Evolutionary conservation across 2,888 invertebrate species (phyloP).

Genomic region (Sceliomorpha sp.): DNA sequence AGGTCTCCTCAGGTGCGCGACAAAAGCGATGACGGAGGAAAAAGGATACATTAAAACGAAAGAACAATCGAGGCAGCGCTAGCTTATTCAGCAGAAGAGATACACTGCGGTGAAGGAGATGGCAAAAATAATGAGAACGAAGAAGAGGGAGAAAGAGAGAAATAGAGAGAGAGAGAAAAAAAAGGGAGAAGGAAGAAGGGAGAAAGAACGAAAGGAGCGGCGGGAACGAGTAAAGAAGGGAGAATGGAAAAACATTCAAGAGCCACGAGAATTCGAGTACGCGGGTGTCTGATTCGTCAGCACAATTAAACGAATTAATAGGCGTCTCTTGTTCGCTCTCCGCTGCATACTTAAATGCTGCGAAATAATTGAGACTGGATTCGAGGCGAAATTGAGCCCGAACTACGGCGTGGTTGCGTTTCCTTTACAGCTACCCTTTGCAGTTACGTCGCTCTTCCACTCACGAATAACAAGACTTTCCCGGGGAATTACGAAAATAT

Average conservation of each 20-base stretch:
- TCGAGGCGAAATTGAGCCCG: not conserved
- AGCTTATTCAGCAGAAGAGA: slow-evolving; percentile 22
- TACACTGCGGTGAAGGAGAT: slow-evolving; percentile 11
- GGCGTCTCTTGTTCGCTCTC: slow-evolving; percentile 56
- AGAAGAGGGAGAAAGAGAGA: slow-evolving; percentile 26
- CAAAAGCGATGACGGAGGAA: slow-evolving; percentile 25
- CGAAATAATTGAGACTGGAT: slow-evolving; percentile 3
- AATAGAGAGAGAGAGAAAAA: slow-evolving; percentile 3
- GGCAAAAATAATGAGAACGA: slow-evolving; percentile 8
- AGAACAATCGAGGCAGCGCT: slow-evolving; percentile 15
- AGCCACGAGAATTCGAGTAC: slow-evolving; percentile 59
- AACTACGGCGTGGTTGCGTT: too few species aligned
- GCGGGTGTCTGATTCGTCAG: slow-evolving; percentile 74
- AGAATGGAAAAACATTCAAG: slow-evolving; percentile 19
- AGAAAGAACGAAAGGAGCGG: not conserved
- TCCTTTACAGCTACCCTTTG: slow-evolving; percentile 4
- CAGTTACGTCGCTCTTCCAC: not conserved
- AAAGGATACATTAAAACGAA: slow-evolving; percentile 17
- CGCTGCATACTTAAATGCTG: slow-evolving; percentile 40
- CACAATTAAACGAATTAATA: slow-evolving; percentile 77
- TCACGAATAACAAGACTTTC: slow-evolving; percentile 2
- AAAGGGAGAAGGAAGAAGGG: slow-evolving; percentile 3
- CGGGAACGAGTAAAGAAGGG: slow-evolving; percentile 8
- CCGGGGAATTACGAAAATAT: not conserved
- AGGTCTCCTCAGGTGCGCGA: not conserved